phyloP scores from a whole-genome alignment of 2,888 invertebrate genomes.

The Pheosia gnoma region DNA sequence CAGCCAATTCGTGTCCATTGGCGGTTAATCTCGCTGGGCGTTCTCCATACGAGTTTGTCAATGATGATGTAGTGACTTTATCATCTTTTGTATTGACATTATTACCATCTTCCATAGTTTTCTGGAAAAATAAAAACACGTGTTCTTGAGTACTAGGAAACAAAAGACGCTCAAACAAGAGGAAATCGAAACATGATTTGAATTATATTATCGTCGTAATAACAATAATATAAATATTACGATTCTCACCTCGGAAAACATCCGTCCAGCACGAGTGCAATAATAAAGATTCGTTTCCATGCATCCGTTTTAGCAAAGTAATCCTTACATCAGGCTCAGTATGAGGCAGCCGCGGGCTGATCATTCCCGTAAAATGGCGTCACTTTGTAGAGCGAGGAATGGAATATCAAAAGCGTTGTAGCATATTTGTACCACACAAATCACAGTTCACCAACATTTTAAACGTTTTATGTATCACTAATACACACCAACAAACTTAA shows the following conservation, averaged over 20 bases:
- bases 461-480: slow-evolving; percentile 49
- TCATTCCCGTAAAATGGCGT: slow-evolving; percentile 85
- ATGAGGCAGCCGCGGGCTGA: slow-evolving; percentile 82
- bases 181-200: slow-evolving; percentile 72
- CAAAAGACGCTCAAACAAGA: slow-evolving; percentile 80
- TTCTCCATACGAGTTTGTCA: slow-evolving; percentile 68
- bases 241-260: slow-evolving; percentile 77
- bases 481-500: slow-evolving; percentile 55
- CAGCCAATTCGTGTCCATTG: slow-evolving; percentile 71
- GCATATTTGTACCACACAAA: slow-evolving; percentile 56
- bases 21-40: slow-evolving; percentile 67
- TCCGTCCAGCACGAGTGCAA: slow-evolving; percentile 82
- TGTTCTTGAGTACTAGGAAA: slow-evolving; percentile 73
- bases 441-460: slow-evolving; percentile 67
- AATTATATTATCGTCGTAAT: slow-evolving; percentile 59
- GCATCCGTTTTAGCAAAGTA: slow-evolving; percentile 76
- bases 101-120: slow-evolving; percentile 85
- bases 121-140: slow-evolving; percentile 77
- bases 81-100: slow-evolving; percentile 73
- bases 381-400: slow-evolving; percentile 81
- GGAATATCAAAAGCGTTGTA: slow-evolving; percentile 72
- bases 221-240: slow-evolving; percentile 54
- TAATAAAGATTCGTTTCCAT: slow-evolving; percentile 78
- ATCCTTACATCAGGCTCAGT: slow-evolving; percentile 81
- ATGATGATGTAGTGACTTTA: slow-evolving; percentile 64